Evolutionary conservation across 2,888 invertebrate genomes (phyloP), one percentile per base, ranked within the genome.

Genomic region (Drosophila seclusa): DNA sequence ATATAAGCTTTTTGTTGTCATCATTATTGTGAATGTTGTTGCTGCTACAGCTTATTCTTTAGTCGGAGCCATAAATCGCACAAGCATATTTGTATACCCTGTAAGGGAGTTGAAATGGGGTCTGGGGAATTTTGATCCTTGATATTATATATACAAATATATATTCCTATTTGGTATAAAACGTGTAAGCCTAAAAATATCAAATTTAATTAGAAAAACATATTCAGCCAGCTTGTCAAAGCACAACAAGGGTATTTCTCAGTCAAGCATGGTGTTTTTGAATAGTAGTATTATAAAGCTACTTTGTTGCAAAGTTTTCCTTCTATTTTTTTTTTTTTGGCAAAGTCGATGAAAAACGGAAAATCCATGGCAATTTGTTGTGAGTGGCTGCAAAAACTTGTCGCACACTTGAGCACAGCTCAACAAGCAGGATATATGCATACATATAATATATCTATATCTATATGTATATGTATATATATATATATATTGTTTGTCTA

Each of bases 301-400:
- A 68, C 68, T 78, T 80, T 71, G 80, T 61, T 58, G 68, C 50
- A 57, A 52, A 54, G 53, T 76, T 63, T 53, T 63, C 45, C 63
- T 48, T 36, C 0, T 3, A 18, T 24, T 34, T 53, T 24, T 10
- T 29, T 11, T 27, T 50, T 50, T 52, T 32, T 10, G 59, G 62
- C 55, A 59, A 64, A 58, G 72, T 65, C 71, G 68, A 59, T 68
- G 84, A 81, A 82, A 73, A 88, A 75, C 68, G 34, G 58, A 88
- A 83, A 83, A 88, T 83, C 87, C 87, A 78, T 80, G 78, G 89
- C 83, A 88, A 83, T 86, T 89, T 86, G 89, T 86, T 67, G 75
- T 77, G 78, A 58, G 66, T 64, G 78, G 65, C 58, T 70, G 53
- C 65, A 65, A 80, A 64, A 81, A 79, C 79, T 84, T 85, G 84